Conservation (phyloP, 1,140 invertebrate species). For the Papilio aristodemus region DNA sequence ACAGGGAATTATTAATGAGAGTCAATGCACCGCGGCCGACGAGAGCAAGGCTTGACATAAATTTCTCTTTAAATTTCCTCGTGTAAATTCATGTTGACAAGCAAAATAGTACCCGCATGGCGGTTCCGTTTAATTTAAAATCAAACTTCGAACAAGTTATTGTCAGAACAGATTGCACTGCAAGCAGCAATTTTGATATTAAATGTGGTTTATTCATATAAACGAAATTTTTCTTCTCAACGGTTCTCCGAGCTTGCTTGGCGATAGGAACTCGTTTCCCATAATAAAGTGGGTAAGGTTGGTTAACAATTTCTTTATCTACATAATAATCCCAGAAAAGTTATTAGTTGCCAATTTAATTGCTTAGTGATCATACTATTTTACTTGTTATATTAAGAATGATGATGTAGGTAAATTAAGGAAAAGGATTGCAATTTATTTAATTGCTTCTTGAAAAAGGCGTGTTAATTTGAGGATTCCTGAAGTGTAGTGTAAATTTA, state of each 20-base stretch:
- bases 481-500: conserved; percentile 3
- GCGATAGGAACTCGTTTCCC: too few species aligned
- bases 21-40: conserved; percentile 51
- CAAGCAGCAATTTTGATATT: too few species aligned
- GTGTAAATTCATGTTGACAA: conserved; percentile 49
- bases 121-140: conserved; percentile 40
- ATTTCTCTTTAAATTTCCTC: conserved; percentile 45
- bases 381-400: too few species aligned
- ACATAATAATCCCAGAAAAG: too few species aligned
- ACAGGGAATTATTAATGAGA: conserved; percentile 53
- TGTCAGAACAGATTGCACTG: conserved; percentile 29
- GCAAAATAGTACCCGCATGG: conserved; percentile 44
- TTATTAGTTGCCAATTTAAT: too few species aligned
- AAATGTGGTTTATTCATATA: too few species aligned
- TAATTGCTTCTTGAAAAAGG: neutral
- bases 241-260: too few species aligned
- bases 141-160: conserved; percentile 38
- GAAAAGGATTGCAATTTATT: neutral
- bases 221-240: neutral
- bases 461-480: conserved; percentile 6
- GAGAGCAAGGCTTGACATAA: conserved; percentile 50
- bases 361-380: too few species aligned
- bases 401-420: too few species aligned
- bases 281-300: too few species aligned
- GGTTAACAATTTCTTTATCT: too few species aligned